A percentile compares a stretch with the other conserved stretches of the same genome.
Conservation (phyloP, 2,888 invertebrate species). For the Drosophila testacea region DNA sequence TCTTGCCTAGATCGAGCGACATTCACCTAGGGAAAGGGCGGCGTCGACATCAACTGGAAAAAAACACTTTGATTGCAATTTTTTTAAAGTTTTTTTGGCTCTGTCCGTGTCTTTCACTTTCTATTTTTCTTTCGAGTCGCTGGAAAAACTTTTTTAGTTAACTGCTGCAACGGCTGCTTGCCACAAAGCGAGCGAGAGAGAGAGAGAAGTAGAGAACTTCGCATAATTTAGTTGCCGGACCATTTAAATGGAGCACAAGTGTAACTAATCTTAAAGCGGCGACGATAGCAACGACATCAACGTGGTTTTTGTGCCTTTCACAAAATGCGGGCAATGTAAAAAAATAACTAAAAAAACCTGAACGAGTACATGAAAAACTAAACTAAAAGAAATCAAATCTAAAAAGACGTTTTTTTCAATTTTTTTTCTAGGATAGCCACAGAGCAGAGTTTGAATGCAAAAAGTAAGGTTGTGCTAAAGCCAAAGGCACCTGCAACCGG, state of each 20-base stretch:
- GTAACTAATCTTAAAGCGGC: slow-evolving; percentile 77
- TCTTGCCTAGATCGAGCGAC: slow-evolving; percentile 55
- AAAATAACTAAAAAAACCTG: slow-evolving; percentile 42
- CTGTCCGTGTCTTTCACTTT: slow-evolving; percentile 65
- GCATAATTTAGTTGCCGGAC: slow-evolving; percentile 80
- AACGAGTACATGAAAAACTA: slow-evolving; percentile 47
- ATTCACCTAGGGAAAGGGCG: slow-evolving; percentile 73
- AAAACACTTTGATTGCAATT: slow-evolving; percentile 69
- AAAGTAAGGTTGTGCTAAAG: slow-evolving; percentile 27
- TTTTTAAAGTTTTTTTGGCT: slow-evolving; percentile 6
- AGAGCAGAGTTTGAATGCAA: slow-evolving; percentile 40
- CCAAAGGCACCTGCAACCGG: slow-evolving; percentile 68
- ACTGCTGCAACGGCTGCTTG: slow-evolving; percentile 36
- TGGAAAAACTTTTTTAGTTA: slow-evolving; percentile 52
- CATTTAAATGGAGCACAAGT: slow-evolving; percentile 82
- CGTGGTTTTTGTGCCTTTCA: slow-evolving; percentile 67
- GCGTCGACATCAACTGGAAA: slow-evolving; percentile 42
- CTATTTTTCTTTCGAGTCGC: slow-evolving; percentile 56
- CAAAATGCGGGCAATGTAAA: slow-evolving; percentile 54
- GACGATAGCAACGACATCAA: slow-evolving; percentile 63
- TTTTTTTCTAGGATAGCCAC: slow-evolving; percentile 74
- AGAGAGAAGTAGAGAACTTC: slow-evolving; percentile 59
- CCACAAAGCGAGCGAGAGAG: slow-evolving; percentile 6
- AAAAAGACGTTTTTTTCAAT: slow-evolving; percentile 42
- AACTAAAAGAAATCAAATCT: slow-evolving; percentile 20